Evolutionary conservation across 2,797 vertebrate species (phyloP).

Genomic region (Benthosema pterotum): DNA sequence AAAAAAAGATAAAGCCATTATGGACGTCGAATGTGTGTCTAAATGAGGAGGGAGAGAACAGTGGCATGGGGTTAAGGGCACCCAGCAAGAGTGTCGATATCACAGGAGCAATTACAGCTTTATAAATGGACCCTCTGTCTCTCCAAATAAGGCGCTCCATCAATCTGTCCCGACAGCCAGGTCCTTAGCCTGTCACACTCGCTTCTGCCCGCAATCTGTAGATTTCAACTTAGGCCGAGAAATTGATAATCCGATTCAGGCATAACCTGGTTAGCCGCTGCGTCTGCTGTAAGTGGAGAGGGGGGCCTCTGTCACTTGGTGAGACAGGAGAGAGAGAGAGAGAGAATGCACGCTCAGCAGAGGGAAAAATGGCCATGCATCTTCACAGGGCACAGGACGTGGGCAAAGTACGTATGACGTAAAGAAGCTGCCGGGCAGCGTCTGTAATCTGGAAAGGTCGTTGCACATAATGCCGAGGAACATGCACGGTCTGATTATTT

Average conservation of each 20-base stretch:
- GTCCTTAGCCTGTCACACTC: conserved; percentile 86
- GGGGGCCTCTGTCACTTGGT: conserved; percentile 20
- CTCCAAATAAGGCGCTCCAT: conserved; percentile 84
- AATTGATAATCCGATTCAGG: conserved; percentile 90
- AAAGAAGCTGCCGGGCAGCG: not conserved
- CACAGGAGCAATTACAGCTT: conserved; percentile 87
- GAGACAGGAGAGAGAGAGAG: conserved; percentile 21
- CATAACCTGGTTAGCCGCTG: conserved; percentile 85
- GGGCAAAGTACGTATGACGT: not conserved
- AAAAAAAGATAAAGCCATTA: conserved; percentile 53
- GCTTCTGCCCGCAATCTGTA: conserved; percentile 85
- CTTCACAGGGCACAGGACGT: not conserved
- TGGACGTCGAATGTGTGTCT: conserved; percentile 27
- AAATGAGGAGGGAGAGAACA: conserved; percentile 52
- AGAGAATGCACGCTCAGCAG: conserved; percentile 45
- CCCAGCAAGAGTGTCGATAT: conserved; percentile 87
- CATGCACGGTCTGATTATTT: too few relatives aligned
- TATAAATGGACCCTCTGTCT: conserved; percentile 86
- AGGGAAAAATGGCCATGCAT: conserved; percentile 18
- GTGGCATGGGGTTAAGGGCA: conserved; percentile 82
- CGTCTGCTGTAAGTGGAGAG: conserved; percentile 66
- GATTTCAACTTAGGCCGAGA: conserved; percentile 86
- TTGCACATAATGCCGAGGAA: too few relatives aligned
- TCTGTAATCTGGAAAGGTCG: not conserved
- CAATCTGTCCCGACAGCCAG: conserved; percentile 83